These are phyloP conservation scores for Typhlichthys subterraneus DNA, from an alignment of 2,797 vertebrate genomes.

Conservation along the genomic window DNA sequence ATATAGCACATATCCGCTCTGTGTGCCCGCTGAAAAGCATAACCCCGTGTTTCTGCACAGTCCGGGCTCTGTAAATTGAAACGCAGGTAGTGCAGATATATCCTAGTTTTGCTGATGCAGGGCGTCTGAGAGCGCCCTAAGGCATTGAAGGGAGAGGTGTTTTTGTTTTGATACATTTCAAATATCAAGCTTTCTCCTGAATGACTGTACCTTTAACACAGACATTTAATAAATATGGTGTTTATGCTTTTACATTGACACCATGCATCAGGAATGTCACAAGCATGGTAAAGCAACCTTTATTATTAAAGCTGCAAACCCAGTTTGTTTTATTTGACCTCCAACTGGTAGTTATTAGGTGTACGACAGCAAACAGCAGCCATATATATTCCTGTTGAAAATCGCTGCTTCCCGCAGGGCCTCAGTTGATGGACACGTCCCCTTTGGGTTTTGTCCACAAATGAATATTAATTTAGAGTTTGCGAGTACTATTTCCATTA, in stretches of 20 bases:
- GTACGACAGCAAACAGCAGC: constrained; percentile 44
- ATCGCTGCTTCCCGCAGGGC: constrained; percentile 49
- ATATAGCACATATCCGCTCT: too few species aligned
- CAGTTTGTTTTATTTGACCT: not conserved
- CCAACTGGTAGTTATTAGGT: constrained; percentile 33
- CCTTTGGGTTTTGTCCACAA: constrained; percentile 53
- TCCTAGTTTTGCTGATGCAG: too few species aligned
- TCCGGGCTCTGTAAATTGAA: too few species aligned
- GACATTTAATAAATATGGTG: not conserved
- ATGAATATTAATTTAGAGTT: constrained; percentile 66
- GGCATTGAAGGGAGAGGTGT: too few species aligned
- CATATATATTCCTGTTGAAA: constrained; percentile 47
- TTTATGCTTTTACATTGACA: not conserved
- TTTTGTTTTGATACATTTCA: too few species aligned
- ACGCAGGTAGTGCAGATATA: too few species aligned
- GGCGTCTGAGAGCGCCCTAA: too few species aligned
- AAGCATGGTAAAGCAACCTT: constrained; percentile 3
- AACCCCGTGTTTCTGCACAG: too few species aligned
- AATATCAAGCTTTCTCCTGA: too few species aligned
- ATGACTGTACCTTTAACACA: not conserved
- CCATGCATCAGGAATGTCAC: constrained; percentile 12
- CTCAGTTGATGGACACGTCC: constrained; percentile 63
- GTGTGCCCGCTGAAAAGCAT: too few species aligned
- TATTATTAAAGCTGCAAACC: not conserved
- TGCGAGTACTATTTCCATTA: constrained; percentile 70